Evolutionary conservation across 2,113 vertebrate species (phyloP).

Genomic region (Gallinago jamesoni): DNA sequence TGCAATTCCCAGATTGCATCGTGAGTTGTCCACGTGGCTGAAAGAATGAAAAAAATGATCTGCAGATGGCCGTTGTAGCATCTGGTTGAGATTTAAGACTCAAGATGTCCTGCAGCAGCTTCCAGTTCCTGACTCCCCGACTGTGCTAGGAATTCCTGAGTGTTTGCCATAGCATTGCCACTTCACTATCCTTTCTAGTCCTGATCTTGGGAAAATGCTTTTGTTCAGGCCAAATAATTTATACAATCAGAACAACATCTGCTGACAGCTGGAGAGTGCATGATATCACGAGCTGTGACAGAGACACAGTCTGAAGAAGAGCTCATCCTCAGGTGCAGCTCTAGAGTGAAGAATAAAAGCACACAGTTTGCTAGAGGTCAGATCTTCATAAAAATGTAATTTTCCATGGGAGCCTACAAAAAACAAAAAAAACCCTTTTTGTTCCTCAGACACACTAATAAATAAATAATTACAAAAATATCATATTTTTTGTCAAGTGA

Average conservation of each 20-base stretch:
- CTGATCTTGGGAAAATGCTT: neutral
- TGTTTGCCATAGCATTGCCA: neutral
- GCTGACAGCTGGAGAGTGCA: neutral
- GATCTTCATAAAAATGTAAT: neutral
- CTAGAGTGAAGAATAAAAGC: neutral
- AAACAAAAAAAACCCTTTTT: neutral
- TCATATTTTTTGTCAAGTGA: neutral
- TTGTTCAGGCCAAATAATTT: neutral
- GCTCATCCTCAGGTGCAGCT: neutral
- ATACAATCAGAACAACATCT: neutral
- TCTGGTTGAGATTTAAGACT: neutral
- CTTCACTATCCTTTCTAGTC: neutral
- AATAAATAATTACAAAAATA: neutral
- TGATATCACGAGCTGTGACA: neutral
- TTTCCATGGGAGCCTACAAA: neutral
- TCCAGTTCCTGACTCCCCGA: neutral
- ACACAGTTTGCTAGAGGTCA: neutral
- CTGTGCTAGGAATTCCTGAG: neutral
- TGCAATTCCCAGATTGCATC: neutral
- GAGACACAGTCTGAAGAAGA: neutral
- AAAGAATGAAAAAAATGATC: neutral
- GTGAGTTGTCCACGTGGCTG: fast-evolving
- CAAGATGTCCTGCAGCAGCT: neutral
- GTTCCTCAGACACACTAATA: neutral
- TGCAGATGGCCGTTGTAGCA: neutral